Base-by-base conservation (phyloP, 2,888 invertebrate genomes). In the Sinotaia quadrata region DNA sequence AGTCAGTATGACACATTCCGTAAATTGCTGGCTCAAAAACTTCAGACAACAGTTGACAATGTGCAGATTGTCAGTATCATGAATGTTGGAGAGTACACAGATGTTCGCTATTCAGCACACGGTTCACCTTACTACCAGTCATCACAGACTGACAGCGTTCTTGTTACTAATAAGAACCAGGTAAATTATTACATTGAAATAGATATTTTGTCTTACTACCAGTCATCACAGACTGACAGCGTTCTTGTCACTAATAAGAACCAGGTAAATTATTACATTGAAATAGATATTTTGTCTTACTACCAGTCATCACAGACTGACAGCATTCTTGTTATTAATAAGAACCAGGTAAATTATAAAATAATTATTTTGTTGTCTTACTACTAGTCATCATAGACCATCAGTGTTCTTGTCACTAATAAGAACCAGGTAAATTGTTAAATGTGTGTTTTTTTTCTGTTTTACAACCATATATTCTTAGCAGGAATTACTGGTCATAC, bases 1-100 rank as follows among this genome's bases (percentile, higher is more conserved):
- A 73, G 70, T 49, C 51, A 31, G 89, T 91, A 95, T 70, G 95
- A 97, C 83, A 92, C 94, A 75, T 95, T 98, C 88, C 92, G 94
- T 81, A 94, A 95, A 78, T 94, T 96, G 89, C 90, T 98, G 94
- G 91, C 95, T 0, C 93, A 94, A 85, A 91, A 97, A 77, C 90
- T 98, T 59, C 93, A 93, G 78, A 94, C 95, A 3, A 94, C 94
- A 0, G 12, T 37, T 49, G 94, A 95, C 79, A 95, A 96, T 86
- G 95, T 99, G 24, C 97, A 98, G 82, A 93, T 99, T 68, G 98
- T 99, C 88, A 98, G 97, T 87, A 96, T 99, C 18, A 97, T 97
- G 87, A 85, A 88, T 58, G 95, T 96, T 0, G 94, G 95, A 1
- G 63, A 27, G 27, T 96, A 96, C 0, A 79, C 85, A 4, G 98